Evolutionary conservation across 2,888 invertebrate species (phyloP), one percentile per base, ranked within the genome.

Genomic region (Melanostoma scalare): DNA sequence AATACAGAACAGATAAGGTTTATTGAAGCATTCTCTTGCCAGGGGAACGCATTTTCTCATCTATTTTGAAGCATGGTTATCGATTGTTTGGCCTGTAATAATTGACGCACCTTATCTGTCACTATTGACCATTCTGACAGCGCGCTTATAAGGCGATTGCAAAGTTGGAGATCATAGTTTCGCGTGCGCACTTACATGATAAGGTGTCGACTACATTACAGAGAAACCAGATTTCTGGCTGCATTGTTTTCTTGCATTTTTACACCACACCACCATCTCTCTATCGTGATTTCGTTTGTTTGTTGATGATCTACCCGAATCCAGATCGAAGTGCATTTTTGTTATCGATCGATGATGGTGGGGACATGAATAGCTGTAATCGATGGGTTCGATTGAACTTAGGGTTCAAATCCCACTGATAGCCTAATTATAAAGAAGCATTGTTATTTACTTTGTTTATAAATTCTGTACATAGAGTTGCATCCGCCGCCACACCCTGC

Each of bases 371-470:
- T 56, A 20, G 20, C 20, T 20, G 75, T 52, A 71, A 42, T 60
- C 75, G 58, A 71, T 71, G 53, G 40, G 53, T 55, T 38, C 30
- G 38, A 60, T 40, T 48, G 48, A 44, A 63, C 61, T 56, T 56
- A 58, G 44, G 55, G 76, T 77, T 81, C 81, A 76, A 44, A 67
- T 72, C 61, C 30, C 61, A 44, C 6, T 40, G 80, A 76, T 82
- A 82, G 81, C 81, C 81, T 72, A 77, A 67, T 67, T 81, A 60
- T 31, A n/a, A 52, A 71, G 48, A 63, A 38, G 50, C 38, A 63
- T n/a, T 31, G 8, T 50, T 63, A n/a, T 40, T 50, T 36, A 38
- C 33, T 42, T 55, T 9, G 31, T 56, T 3, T 38, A 36, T n/a
- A 31, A 9, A 20, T 20, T 20, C 20, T 20, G 20, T 3, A 6